These are phyloP conservation scores for Leuciscus waleckii DNA, from an alignment of 2,797 vertebrate genomes.

Conservation along the genomic window DNA sequence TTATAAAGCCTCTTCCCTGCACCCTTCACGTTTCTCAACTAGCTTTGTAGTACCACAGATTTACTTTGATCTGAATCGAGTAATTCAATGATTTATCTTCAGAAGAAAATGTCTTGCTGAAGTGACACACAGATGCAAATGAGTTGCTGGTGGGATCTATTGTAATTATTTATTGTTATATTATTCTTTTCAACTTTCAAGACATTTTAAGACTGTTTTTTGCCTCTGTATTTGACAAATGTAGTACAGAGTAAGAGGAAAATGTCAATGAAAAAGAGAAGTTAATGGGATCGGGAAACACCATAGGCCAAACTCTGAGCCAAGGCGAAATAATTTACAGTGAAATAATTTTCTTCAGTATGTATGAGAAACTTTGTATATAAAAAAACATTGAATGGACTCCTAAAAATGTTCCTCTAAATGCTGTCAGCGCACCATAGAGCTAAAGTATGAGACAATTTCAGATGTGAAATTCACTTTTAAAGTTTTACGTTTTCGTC, in stretches of 20 bases:
- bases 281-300: background rate
- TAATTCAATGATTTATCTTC: background rate
- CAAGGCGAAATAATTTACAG: background rate
- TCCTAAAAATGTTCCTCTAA: background rate
- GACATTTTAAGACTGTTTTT: background rate
- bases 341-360: no score
- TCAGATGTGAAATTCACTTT: background rate
- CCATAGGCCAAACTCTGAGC: background rate
- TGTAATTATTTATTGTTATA: background rate
- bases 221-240: background rate
- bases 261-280: background rate
- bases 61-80: background rate
- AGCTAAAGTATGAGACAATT: background rate
- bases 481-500: background rate
- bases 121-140: background rate
- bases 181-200: background rate
- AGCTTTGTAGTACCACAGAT: background rate
- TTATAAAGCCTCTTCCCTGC: constrained; percentile 3
- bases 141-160: no score
- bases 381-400: background rate
- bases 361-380: background rate
- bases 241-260: background rate
- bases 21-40: constrained; percentile 14
- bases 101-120: background rate
- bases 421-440: background rate